phyloP scores from a whole-genome alignment of 2,113 vertebrate species.

The Labeo rohita region DNA sequence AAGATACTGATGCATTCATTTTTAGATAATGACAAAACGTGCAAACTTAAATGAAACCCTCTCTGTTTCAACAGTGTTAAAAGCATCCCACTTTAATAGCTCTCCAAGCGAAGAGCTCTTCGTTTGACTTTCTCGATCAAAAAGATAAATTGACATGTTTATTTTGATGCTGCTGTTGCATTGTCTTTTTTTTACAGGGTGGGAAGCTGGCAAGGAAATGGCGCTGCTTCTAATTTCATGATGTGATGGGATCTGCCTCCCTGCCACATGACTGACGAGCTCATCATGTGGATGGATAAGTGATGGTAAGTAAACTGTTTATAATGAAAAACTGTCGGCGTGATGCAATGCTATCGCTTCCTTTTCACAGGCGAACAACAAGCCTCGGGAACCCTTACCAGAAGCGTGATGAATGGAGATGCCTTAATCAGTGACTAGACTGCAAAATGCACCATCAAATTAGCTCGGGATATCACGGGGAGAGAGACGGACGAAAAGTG shows the following conservation, averaged over 20 bases:
- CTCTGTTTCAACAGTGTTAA: background rate
- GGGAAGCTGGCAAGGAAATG: slow-evolving; percentile 54
- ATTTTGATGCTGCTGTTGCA: slow-evolving; percentile 47
- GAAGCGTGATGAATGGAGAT: slow-evolving; percentile 64
- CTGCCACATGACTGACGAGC: slow-evolving; percentile 57
- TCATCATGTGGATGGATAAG: slow-evolving; percentile 63
- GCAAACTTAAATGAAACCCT: background rate
- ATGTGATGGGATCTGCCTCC: slow-evolving; percentile 61
- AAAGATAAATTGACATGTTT: slow-evolving; percentile 44
- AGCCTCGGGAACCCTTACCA: slow-evolving; percentile 59
- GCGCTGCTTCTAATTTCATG: slow-evolving; percentile 55
- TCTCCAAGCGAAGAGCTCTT: slow-evolving; percentile 52
- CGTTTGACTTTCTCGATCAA: slow-evolving; percentile 43
- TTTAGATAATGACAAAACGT: slow-evolving; percentile 21
- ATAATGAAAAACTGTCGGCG: slow-evolving; percentile 61
- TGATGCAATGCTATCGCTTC: slow-evolving; percentile 53
- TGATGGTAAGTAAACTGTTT: slow-evolving; percentile 61
- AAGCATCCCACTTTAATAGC: slow-evolving; percentile 20
- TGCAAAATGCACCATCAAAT: slow-evolving; percentile 44
- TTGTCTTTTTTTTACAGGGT: slow-evolving; percentile 30
- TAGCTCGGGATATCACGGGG: slow-evolving; percentile 29
- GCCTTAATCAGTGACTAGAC: slow-evolving; percentile 55
- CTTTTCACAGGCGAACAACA: slow-evolving; percentile 45
- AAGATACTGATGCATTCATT: slow-evolving; percentile 11
- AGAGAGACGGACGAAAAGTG: background rate